Conservation (phyloP, 2,888 invertebrate genomes). For the Thelaira solivaga region DNA sequence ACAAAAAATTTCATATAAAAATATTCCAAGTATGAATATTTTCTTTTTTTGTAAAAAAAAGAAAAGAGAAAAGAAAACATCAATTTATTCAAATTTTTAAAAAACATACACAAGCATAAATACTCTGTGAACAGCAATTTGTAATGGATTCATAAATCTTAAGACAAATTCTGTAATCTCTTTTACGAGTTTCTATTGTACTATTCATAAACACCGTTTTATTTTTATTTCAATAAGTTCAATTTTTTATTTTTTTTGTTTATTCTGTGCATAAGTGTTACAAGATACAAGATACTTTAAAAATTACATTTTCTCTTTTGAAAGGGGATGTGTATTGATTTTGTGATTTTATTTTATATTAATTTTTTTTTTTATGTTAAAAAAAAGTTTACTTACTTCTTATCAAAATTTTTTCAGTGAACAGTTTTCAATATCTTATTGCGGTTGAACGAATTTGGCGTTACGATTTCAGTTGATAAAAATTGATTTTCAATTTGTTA, state of each 20-base stretch:
- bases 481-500: too few species aligned
- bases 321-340: not conserved
- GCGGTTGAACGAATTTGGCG: too few species aligned
- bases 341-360: not conserved
- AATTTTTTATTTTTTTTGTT: constrained; percentile 35
- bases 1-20: constrained; percentile 18
- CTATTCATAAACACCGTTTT: constrained; percentile 13
- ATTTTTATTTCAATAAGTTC: constrained; percentile 9
- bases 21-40: too few species aligned
- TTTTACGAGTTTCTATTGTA: not conserved
- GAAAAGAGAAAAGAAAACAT: constrained; percentile 12
- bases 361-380: too few species aligned
- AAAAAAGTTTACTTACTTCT: too few species aligned
- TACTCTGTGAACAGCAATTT: constrained; percentile 1
- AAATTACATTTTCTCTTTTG: not conserved
- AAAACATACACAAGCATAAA: not conserved
- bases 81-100: constrained; percentile 39
- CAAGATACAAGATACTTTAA: constrained; percentile 31
- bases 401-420: too few species aligned
- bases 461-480: too few species aligned
- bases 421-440: too few species aligned
- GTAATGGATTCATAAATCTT: constrained; percentile 54
- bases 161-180: constrained; percentile 23
- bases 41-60: not conserved
- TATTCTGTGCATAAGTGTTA: too few species aligned